Evolutionary conservation across 2,797 vertebrate species (phyloP).

Genomic region (Betta splendens): DNA sequence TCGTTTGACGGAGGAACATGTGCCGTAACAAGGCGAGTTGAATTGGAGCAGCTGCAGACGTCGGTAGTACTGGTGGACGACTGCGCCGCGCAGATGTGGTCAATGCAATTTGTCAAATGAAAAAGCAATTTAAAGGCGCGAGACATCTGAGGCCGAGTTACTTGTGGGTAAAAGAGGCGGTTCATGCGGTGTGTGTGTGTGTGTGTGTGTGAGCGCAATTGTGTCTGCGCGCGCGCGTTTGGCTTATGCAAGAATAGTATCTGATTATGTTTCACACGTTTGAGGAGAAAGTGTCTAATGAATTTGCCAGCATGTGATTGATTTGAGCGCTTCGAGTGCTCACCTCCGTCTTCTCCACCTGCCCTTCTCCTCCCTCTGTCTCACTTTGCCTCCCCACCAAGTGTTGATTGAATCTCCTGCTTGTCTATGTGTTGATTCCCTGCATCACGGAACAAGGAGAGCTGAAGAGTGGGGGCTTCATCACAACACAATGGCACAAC

Average conservation of each 20-base stretch:
- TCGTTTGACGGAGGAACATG: conserved; percentile 25
- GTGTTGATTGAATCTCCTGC: background rate
- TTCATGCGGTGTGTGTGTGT: background rate
- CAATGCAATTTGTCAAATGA: conserved; percentile 4
- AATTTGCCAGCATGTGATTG: conserved; percentile 61
- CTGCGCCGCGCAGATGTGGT: conserved; percentile 16
- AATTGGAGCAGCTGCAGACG: conserved; percentile 12
- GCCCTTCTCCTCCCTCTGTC: background rate
- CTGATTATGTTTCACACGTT: conserved; percentile 43
- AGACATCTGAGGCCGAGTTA: background rate
- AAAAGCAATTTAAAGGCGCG: background rate
- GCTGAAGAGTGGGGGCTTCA: background rate
- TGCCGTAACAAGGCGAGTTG: conserved; percentile 5
- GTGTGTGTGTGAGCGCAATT: conserved; percentile 5
- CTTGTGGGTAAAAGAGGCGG: background rate
- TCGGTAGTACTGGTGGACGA: conserved; percentile 10
- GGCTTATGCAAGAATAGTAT: conserved; percentile 21
- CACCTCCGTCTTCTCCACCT: conserved; percentile 29
- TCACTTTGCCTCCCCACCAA: background rate
- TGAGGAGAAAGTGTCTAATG: conserved; percentile 52
- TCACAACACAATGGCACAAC: background rate
- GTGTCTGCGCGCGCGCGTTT: conserved; percentile 4
- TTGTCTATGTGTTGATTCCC: background rate
- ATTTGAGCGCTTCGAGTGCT: conserved; percentile 52
- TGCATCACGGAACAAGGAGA: background rate